phyloP scores from a whole-genome alignment of 37 sponge, comb jelly and placozoan genomes.

The Spongilla lacustris region DNA sequence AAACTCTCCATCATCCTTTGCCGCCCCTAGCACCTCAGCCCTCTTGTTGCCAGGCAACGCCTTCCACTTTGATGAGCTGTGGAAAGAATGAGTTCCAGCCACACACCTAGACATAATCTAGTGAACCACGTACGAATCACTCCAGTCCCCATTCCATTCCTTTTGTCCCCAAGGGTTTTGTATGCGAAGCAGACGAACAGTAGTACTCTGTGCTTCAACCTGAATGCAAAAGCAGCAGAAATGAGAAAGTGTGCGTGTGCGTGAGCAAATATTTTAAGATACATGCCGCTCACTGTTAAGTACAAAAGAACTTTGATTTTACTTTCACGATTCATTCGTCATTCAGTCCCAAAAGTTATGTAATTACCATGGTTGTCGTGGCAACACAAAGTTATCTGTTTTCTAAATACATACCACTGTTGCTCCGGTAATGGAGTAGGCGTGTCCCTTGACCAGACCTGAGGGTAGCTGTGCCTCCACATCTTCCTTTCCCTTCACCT shows the following conservation, averaged over 20 bases:
- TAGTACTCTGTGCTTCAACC: too few species aligned
- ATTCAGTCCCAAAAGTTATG: too few species aligned
- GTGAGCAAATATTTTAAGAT: too few species aligned
- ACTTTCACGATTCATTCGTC: too few species aligned
- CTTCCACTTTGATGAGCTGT: constrained; percentile 61
- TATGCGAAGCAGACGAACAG: constrained; percentile 77
- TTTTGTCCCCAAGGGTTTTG: constrained; percentile 75
- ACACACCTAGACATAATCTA: too few species aligned
- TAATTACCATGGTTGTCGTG: too few species aligned
- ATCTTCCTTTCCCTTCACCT: constrained; percentile 20
- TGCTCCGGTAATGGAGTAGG: constrained; percentile 71
- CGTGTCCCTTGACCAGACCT: constrained; percentile 87
- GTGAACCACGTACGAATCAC: constrained; percentile 80
- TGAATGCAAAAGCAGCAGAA: too few species aligned
- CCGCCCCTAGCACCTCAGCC: constrained; percentile 15
- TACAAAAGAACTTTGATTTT: too few species aligned
- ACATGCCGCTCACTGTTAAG: too few species aligned
- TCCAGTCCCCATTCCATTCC: constrained; percentile 91
- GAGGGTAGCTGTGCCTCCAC: constrained; percentile 63
- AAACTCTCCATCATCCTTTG: constrained; percentile 87
- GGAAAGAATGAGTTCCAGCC: not conserved
- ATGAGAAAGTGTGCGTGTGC: too few species aligned
- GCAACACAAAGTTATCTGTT: too few species aligned
- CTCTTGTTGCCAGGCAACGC: constrained; percentile 16
- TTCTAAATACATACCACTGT: constrained; percentile 4